phyloP scores from a whole-genome alignment of 2,888 invertebrate genomes.

The Scaptomyza tumidula region DNA sequence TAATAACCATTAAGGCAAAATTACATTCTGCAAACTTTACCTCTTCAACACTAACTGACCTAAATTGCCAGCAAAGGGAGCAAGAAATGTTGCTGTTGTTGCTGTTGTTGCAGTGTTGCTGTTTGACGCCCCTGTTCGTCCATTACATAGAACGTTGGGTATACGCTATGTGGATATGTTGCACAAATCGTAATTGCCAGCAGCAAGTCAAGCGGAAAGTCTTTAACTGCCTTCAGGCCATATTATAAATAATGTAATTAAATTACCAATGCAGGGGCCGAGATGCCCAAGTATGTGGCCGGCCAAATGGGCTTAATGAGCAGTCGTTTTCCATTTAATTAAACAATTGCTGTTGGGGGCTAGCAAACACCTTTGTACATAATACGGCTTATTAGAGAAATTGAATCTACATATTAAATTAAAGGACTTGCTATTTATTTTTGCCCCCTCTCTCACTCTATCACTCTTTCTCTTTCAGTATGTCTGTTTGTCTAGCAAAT shows the following conservation, averaged over 20 bases:
- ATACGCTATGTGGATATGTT: constrained; percentile 45
- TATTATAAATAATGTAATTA: constrained; percentile 72
- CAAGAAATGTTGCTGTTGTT: constrained; percentile 20
- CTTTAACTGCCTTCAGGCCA: constrained; percentile 43
- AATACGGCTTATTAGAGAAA: constrained; percentile 28
- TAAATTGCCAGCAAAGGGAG: constrained; percentile 56
- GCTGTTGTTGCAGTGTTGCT: constrained; percentile 10
- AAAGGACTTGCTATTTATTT: constrained; percentile 42
- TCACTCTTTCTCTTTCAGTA: background rate
- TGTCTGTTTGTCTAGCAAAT: constrained; percentile 15
- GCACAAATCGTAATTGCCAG: constrained; percentile 56
- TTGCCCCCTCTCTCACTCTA: background rate
- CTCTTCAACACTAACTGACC: constrained; percentile 64
- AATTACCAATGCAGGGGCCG: constrained; percentile 47
- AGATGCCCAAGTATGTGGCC: constrained; percentile 12
- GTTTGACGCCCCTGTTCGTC: constrained; percentile 9
- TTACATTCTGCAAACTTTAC: constrained; percentile 49
- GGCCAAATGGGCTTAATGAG: constrained; percentile 38
- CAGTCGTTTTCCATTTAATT: constrained; percentile 69
- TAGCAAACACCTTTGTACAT: constrained; percentile 55
- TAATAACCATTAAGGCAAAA: constrained; percentile 49
- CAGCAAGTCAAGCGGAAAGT: constrained; percentile 43
- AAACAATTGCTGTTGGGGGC: constrained; percentile 59
- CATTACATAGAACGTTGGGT: constrained; percentile 63
- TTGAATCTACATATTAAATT: constrained; percentile 50